Conservation (phyloP, 2,797 vertebrate genomes). For the Clangula hyemalis region DNA sequence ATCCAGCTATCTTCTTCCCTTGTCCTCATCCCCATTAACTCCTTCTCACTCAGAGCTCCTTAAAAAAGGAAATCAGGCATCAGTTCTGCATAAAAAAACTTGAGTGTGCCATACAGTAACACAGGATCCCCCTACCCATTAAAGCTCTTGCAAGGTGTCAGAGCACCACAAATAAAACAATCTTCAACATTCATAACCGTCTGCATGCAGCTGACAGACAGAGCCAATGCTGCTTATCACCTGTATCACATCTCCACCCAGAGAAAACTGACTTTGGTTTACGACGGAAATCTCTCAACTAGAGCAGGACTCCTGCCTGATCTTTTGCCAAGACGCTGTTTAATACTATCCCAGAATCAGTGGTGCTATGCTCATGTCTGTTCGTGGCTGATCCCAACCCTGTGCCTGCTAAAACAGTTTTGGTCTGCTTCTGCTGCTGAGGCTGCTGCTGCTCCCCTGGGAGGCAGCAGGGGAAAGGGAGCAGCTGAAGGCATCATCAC, state of each 20-base stretch:
- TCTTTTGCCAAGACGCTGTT: background rate
- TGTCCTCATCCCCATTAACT: background rate
- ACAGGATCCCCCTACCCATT: background rate
- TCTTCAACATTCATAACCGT: background rate
- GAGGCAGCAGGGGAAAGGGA: background rate
- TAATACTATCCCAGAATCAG: rapidly evolving
- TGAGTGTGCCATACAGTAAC: background rate
- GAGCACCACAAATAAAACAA: background rate
- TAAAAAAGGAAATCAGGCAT: background rate
- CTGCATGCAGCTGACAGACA: background rate
- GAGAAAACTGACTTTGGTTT: background rate
- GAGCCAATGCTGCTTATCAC: rapidly evolving
- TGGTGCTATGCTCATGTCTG: rapidly evolving
- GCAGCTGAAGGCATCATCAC: background rate
- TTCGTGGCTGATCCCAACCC: rapidly evolving
- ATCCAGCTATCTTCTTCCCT: conserved; percentile 16
- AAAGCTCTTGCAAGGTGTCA: background rate
- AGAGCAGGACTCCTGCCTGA: rapidly evolving
- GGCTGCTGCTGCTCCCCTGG: background rate
- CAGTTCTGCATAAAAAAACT: background rate
- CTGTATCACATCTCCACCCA: background rate
- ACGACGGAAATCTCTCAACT: background rate
- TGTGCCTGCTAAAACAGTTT: background rate
- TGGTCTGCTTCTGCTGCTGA: background rate
- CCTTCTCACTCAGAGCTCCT: background rate